Evolutionary conservation across 2,797 vertebrate genomes (phyloP).

Genomic region (Amblyraja radiata): DNA sequence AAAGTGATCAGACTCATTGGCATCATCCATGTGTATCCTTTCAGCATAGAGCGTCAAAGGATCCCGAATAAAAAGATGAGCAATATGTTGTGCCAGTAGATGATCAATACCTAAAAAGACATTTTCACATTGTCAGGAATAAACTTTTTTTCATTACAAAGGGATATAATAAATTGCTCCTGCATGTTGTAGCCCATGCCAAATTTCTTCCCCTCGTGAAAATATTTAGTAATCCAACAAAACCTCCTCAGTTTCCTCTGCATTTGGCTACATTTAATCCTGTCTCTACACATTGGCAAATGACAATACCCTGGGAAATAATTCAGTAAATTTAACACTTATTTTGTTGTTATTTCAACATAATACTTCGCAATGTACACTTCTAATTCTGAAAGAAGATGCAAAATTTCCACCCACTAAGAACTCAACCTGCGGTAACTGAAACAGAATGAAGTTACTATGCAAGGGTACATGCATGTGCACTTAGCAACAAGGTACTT

Average conservation of each 20-base stretch:
- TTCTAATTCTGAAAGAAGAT: not conserved
- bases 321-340: not conserved
- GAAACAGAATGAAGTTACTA: not conserved
- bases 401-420: not conserved
- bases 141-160: not conserved
- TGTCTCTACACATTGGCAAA: not conserved
- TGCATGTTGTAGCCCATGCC: constrained; percentile 33
- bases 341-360: not conserved
- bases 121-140: not conserved
- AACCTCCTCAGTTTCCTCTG: not conserved
- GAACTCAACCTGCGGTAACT: no score
- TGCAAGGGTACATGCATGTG: not conserved
- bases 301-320: not conserved
- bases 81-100: constrained; percentile 91
- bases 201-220: not conserved
- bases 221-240: not conserved
- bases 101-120: constrained; percentile 79
- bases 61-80: constrained; percentile 96
- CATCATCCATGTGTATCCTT: constrained; percentile 90
- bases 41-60: constrained; percentile 87
- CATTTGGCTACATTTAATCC: not conserved
- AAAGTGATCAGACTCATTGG: constrained; percentile 96
- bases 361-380: not conserved
- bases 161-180: constrained; percentile 40
- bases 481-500: no score